Evolutionary conservation across 2,797 vertebrate genomes (phyloP).

Genomic region (Oreochromis grahami): DNA sequence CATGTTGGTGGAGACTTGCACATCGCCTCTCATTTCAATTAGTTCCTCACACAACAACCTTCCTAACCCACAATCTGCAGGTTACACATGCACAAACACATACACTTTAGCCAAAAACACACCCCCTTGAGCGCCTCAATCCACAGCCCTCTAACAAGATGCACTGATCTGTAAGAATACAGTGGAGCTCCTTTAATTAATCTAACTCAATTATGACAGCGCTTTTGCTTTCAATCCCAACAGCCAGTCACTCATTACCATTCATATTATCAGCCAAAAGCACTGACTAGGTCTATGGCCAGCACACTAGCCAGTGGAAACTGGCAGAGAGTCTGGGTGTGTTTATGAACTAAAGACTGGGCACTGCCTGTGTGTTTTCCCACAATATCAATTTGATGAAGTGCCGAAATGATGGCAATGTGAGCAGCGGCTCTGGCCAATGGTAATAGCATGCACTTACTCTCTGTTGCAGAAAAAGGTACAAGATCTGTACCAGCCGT

Average conservation of each 20-base stretch:
- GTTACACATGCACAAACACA: constrained; percentile 59
- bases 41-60: constrained; percentile 70
- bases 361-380: constrained; percentile 48
- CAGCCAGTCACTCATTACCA: constrained; percentile 58
- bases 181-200: constrained; percentile 61
- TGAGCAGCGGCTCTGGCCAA: constrained; percentile 31
- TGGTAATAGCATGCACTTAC: constrained; percentile 50
- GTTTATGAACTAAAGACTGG: constrained; percentile 58
- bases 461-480: constrained; percentile 40
- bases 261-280: constrained; percentile 46
- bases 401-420: constrained; percentile 42
- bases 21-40: constrained; percentile 88
- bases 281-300: constrained; percentile 41
- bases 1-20: constrained; percentile 80
- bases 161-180: constrained; percentile 66
- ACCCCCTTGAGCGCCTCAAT: constrained; percentile 18
- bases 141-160: constrained; percentile 56
- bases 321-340: constrained; percentile 38
- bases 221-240: constrained; percentile 51
- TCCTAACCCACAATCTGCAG: constrained; percentile 61
- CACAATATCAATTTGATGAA: constrained; percentile 70
- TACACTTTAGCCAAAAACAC: constrained; percentile 29
- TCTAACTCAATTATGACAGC: constrained; percentile 68
- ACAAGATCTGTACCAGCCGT: constrained; percentile 18
- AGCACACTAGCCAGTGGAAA: constrained; percentile 44